Evolutionary conservation across 2,797 vertebrate species (phyloP).

Genomic region (Hippocampus kuda): DNA sequence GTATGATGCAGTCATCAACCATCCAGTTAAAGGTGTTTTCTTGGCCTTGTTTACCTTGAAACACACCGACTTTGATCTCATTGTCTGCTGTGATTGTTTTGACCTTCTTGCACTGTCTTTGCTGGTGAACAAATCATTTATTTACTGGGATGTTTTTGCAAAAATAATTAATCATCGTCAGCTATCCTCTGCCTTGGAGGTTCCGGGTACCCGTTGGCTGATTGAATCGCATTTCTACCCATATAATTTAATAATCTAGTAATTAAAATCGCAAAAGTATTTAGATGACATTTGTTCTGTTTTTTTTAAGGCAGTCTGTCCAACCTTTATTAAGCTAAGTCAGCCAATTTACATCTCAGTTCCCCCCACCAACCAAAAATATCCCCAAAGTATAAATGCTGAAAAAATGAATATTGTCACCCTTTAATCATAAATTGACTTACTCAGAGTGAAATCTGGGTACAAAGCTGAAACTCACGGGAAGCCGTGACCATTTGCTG

Average conservation of each 20-base stretch:
- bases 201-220: neutral
- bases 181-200: neutral
- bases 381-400: too few species aligned
- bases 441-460: too few species aligned
- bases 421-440: too few species aligned
- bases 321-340: neutral
- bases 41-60: neutral
- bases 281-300: neutral
- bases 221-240: neutral
- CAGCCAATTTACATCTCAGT: neutral
- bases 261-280: neutral
- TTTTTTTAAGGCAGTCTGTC: neutral
- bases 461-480: too few species aligned
- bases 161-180: neutral
- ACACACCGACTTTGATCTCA: neutral
- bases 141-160: neutral
- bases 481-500: too few species aligned
- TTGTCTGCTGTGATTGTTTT: neutral
- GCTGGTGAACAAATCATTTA: neutral
- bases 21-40: neutral
- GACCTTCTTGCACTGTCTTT: neutral
- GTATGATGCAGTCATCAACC: neutral
- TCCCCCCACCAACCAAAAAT: too few species aligned
- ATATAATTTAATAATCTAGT: neutral
- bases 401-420: too few species aligned